phyloP scores from a whole-genome alignment of 2,113 vertebrate genomes.

The Chamaetylas fuelleborni region DNA sequence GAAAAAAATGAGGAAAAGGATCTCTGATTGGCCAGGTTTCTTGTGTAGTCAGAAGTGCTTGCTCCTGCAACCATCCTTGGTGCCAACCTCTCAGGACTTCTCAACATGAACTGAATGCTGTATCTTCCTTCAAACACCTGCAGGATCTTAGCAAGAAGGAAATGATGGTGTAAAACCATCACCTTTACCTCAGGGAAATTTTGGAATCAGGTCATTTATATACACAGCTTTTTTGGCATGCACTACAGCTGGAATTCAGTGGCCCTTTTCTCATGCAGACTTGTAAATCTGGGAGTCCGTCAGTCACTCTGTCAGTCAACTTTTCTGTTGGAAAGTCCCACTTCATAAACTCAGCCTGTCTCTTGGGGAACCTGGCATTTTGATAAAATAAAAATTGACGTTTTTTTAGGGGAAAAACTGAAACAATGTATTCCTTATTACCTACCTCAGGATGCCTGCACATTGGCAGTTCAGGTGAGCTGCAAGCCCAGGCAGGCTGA shows the following conservation, averaged over 20 bases:
- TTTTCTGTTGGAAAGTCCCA: neutral
- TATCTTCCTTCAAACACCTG: neutral
- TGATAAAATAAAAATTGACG: neutral
- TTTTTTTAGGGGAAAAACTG: neutral
- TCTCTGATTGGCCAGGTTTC: neutral
- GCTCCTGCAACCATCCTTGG: neutral
- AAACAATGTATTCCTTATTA: neutral
- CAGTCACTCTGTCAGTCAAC: neutral
- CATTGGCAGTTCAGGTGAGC: neutral
- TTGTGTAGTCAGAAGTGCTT: neutral
- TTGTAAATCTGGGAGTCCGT: neutral
- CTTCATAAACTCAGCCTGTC: neutral
- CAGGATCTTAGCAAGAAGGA: neutral
- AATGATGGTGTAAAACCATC: neutral
- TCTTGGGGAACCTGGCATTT: neutral
- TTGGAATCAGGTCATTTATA: neutral
- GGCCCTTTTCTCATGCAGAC: neutral
- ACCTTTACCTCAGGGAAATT: neutral
- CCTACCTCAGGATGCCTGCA: neutral
- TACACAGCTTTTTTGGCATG: neutral
- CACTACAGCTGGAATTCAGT: neutral
- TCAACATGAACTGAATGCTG: fast-evolving
- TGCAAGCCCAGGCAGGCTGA: neutral
- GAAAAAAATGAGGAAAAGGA: neutral
- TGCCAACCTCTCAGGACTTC: neutral